phyloP scores from a whole-genome alignment of 2,113 vertebrate species.

The Variabilichromis moorii region DNA sequence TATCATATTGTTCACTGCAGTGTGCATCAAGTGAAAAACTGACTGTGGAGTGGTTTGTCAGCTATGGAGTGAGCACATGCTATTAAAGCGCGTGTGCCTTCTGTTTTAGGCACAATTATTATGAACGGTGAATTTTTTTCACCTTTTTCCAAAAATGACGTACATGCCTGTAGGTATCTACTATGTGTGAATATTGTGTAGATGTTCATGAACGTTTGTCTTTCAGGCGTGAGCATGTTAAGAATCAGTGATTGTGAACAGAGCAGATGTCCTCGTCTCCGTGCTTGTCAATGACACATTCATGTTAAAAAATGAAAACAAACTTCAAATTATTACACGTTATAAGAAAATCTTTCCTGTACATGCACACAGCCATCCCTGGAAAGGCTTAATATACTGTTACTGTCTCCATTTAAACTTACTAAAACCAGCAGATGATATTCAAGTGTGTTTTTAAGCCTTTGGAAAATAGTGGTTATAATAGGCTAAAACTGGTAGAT shows the following conservation, averaged over 20 bases:
- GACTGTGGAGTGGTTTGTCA: neutral
- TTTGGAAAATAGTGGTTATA: neutral
- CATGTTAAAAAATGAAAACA: neutral
- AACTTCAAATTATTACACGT: neutral
- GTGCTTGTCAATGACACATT: neutral
- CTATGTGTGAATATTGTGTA: neutral
- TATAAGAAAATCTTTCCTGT: neutral
- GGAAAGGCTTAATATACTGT: neutral
- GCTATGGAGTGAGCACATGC: neutral
- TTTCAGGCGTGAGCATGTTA: neutral
- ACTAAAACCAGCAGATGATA: neutral
- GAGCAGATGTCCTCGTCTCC: neutral
- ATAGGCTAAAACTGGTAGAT: neutral
- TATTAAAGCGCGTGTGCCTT: neutral
- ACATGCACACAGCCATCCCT: neutral
- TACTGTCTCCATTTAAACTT: neutral
- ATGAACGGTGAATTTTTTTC: rapidly evolving
- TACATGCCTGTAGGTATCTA: neutral
- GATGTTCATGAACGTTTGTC: neutral
- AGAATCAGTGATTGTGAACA: neutral
- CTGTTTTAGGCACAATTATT: neutral
- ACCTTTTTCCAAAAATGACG: neutral
- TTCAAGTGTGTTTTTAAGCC: neutral
- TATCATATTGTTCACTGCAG: neutral
- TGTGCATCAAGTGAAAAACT: neutral